Conservation (phyloP, 1,140 invertebrate species). For the Scaptomyza hsui region DNA sequence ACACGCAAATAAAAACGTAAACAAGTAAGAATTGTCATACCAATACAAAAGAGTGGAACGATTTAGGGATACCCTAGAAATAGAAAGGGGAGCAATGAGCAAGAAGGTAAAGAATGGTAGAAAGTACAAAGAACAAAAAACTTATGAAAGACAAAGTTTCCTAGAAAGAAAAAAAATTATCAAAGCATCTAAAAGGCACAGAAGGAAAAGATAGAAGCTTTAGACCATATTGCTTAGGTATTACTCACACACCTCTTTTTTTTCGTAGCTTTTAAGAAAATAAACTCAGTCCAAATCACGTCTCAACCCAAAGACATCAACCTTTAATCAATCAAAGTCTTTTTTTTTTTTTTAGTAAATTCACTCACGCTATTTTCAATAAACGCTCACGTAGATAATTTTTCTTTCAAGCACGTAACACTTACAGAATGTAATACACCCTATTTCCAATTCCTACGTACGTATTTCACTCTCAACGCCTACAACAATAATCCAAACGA, state of each 20-base stretch:
- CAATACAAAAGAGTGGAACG: neutral
- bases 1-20: conserved; percentile 76
- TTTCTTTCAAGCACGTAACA: conserved; percentile 2
- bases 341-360: neutral
- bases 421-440: conserved; percentile 11
- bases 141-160: too few relatives aligned
- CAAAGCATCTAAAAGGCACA: too few relatives aligned
- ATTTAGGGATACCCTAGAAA: conserved; percentile 19
- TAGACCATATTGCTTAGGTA: too few relatives aligned
- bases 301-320: conserved; percentile 8
- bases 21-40: conserved; percentile 30
- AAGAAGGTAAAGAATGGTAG: neutral
- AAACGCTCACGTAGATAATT: conserved; percentile 18
- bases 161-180: too few relatives aligned
- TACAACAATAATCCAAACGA: conserved; percentile 33
- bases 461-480: too few relatives aligned
- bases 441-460: neutral
- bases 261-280: too few relatives aligned
- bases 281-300: neutral
- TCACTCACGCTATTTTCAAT: neutral
- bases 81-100: neutral
- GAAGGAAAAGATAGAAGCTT: too few relatives aligned
- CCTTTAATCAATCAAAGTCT: conserved; percentile 24
- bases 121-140: too few relatives aligned
- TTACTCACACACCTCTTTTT: too few relatives aligned